Percentiles rank a stretch among this genome's conserved stretches.
Evolutionary conservation across 2,113 vertebrate species (phyloP).

Genomic region (Paratilapia polleni): DNA sequence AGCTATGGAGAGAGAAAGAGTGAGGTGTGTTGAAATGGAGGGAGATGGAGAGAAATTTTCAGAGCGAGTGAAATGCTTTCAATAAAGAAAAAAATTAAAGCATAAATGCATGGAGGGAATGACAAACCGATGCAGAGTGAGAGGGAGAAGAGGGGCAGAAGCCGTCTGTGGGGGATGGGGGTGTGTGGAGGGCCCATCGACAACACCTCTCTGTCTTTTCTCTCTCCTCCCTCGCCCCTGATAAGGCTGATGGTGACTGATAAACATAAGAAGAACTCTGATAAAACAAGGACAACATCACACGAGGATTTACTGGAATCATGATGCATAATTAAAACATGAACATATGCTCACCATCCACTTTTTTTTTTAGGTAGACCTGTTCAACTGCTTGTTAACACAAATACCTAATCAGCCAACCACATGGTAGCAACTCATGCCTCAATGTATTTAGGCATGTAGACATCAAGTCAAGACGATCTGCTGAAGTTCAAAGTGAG

Average conservation of each 20-base stretch:
- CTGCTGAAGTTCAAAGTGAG: not conserved
- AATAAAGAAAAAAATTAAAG: not conserved
- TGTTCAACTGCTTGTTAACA: not conserved
- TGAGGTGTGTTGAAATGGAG: slow-evolving; percentile 26
- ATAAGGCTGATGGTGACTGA: slow-evolving; percentile 70
- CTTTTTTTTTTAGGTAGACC: not conserved
- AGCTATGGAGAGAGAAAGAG: slow-evolving; percentile 29
- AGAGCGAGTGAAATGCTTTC: not conserved
- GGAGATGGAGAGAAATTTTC: not conserved
- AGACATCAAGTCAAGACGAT: not conserved
- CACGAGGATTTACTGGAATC: slow-evolving; percentile 46
- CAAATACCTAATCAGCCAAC: not conserved
- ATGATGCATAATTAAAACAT: not conserved
- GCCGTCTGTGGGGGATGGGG: slow-evolving; percentile 42
- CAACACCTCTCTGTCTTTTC: slow-evolving; percentile 53
- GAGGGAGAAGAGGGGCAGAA: not conserved
- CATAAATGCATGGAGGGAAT: not conserved
- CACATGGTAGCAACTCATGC: not conserved
- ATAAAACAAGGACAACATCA: slow-evolving; percentile 46
- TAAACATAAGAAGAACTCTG: slow-evolving; percentile 42
- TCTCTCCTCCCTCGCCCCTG: slow-evolving; percentile 35
- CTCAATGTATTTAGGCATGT: not conserved
- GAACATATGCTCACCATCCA: fast-evolving
- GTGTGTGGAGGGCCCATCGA: slow-evolving; percentile 38
- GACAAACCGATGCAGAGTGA: not conserved